A percentile compares a stretch with the other conserved stretches of the same genome.
Evolutionary conservation across 2,113 vertebrate genomes (phyloP).

Genomic region (Psettodes erumei): DNA sequence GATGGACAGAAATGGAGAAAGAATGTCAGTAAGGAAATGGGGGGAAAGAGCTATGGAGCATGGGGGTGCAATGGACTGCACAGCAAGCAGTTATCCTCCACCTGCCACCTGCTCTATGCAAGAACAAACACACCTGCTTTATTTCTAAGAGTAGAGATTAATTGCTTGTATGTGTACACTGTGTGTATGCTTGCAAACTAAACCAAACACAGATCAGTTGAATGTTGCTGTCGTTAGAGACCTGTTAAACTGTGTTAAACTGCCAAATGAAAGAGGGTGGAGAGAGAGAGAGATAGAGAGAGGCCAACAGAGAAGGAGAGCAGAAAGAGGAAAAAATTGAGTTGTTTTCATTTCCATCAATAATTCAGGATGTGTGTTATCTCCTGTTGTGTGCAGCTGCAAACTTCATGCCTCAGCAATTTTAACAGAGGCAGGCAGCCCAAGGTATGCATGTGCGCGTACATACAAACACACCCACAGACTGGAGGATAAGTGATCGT

Average conservation of each 20-base stretch:
- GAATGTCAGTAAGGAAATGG: conserved; percentile 34
- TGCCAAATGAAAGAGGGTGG: conserved; percentile 26
- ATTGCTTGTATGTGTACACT: not conserved
- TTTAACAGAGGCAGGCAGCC: conserved; percentile 49
- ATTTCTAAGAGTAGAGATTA: conserved; percentile 1
- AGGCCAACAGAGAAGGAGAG: conserved; percentile 26
- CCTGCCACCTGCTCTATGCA: conserved; percentile 44
- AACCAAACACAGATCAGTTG: conserved; percentile 36
- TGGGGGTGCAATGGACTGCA: conserved; percentile 45
- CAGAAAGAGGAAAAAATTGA: conserved; percentile 41
- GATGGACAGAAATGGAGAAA: conserved; percentile 45
- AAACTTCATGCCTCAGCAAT: conserved; percentile 68
- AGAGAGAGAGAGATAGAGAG: conserved; percentile 3
- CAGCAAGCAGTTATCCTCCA: conserved; percentile 31
- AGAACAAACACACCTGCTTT: conserved; percentile 10
- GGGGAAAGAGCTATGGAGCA: not conserved
- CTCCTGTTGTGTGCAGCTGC: conserved; percentile 65
- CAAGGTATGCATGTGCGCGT: not conserved
- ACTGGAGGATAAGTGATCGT: conserved; percentile 40
- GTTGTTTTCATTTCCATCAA: conserved; percentile 74
- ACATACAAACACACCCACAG: conserved; percentile 14
- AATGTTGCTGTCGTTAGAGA: conserved; percentile 40
- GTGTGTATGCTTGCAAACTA: conserved; percentile 3
- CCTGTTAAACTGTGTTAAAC: conserved; percentile 61
- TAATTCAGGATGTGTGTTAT: conserved; percentile 75